phyloP scores from a whole-genome alignment of 2,888 invertebrate genomes.

The Torymus auratus region DNA sequence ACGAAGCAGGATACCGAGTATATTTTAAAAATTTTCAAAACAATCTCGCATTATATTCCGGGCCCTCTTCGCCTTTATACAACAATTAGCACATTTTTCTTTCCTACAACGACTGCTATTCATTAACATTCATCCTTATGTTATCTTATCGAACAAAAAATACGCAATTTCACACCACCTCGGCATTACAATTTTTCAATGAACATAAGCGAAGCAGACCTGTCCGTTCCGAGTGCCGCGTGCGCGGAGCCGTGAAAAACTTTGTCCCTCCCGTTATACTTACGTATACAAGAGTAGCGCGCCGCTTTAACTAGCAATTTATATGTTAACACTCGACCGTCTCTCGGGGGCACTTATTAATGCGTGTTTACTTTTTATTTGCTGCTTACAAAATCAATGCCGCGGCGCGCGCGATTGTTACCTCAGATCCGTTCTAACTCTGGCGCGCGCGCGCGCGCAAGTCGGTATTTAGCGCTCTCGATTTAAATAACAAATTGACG shows the following conservation, averaged over 20 bases:
- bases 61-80: no score
- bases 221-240: no score
- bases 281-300: not conserved
- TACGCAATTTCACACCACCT: no score
- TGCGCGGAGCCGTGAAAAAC: constrained; percentile 15
- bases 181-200: no score
- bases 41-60: no score
- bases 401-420: not conserved
- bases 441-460: not conserved
- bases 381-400: constrained; percentile 38
- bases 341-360: constrained; percentile 19
- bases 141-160: no score
- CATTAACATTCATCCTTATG: no score
- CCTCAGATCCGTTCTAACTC: constrained; percentile 8
- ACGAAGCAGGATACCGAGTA: no score
- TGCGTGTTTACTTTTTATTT: constrained; percentile 31
- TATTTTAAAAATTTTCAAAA: no score
- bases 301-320: constrained; percentile 10
- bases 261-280: constrained; percentile 29
- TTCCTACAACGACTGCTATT: no score
- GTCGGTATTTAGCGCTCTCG: not conserved
- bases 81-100: no score
- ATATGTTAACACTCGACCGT: constrained; percentile 34
- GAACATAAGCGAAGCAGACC: no score
- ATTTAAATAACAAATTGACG: constrained; percentile 22